These are phyloP conservation scores for Tenualosa ilisha DNA, from an alignment of 2,797 vertebrate genomes.

Conservation along the genomic window DNA sequence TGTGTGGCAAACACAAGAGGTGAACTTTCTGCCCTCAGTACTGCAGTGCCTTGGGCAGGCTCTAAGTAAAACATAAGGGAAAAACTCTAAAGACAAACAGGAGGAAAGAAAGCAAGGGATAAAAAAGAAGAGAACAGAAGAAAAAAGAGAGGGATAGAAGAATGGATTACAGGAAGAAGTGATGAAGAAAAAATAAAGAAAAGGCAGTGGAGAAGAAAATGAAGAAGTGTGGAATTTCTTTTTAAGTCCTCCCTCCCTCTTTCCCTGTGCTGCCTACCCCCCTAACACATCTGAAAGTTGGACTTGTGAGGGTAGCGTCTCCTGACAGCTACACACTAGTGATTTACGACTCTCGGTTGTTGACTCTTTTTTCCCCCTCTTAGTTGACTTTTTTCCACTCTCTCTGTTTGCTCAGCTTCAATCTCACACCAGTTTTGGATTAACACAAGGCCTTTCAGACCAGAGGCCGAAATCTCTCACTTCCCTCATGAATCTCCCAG, in stretches of 20 bases:
- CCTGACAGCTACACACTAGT: not conserved
- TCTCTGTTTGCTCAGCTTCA: conserved; percentile 12
- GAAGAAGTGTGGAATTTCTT: conserved; percentile 60
- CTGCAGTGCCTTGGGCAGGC: conserved; percentile 69
- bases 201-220: conserved; percentile 10
- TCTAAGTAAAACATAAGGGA: conserved; percentile 29
- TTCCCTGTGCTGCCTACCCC: not conserved
- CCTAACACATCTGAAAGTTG: not conserved
- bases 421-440: conserved; percentile 23
- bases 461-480: conserved; percentile 9
- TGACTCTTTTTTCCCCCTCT: not conserved
- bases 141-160: not conserved
- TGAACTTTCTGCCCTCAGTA: conserved; percentile 48
- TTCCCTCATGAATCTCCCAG: conserved; percentile 1
- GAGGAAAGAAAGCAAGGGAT: not conserved
- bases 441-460: conserved; percentile 15
- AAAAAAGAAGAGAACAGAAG: not conserved
- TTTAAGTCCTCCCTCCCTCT: not conserved
- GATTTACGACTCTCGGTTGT: conserved; percentile 13
- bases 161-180: conserved; percentile 1
- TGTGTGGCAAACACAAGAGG: not conserved
- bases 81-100: not conserved
- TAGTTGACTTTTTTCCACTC: not conserved
- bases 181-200: not conserved
- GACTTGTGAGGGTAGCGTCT: conserved; percentile 4